Conservation (phyloP, 2,113 vertebrate genomes). For the Gasterosteus aculeatus region DNA sequence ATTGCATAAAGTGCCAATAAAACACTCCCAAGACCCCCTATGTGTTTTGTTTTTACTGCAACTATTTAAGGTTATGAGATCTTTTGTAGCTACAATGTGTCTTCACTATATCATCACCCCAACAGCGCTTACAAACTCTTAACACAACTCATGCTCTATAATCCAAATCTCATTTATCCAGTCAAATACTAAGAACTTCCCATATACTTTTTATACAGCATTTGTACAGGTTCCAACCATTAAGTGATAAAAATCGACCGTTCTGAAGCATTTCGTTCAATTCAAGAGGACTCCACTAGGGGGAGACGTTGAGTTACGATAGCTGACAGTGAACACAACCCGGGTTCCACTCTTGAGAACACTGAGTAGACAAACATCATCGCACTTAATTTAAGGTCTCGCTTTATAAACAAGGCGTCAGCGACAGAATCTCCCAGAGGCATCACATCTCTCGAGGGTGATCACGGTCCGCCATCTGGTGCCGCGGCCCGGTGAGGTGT, state of each 20-base stretch:
- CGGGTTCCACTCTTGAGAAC: background rate
- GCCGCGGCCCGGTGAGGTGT: background rate
- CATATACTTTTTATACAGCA: background rate
- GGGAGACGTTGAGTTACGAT: slow-evolving; percentile 7
- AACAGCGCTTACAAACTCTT: background rate
- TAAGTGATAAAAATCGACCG: background rate
- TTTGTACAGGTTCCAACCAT: background rate
- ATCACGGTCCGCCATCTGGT: background rate
- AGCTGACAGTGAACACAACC: background rate
- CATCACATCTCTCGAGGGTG: background rate
- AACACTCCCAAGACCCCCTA: slow-evolving; percentile 11
- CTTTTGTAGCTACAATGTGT: background rate
- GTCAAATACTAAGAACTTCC: too few species aligned
- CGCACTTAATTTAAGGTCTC: background rate
- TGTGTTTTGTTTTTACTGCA: background rate
- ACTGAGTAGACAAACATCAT: background rate
- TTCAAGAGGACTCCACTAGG: slow-evolving; percentile 24
- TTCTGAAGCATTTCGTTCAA: background rate
- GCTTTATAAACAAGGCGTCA: background rate
- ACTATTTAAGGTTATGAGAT: background rate
- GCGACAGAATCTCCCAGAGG: background rate
- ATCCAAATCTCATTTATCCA: too few species aligned
- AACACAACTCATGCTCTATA: too few species aligned
- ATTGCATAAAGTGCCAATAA: slow-evolving; percentile 38
- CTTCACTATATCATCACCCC: background rate